Percentiles rank a stretch among this genome's conserved stretches.
phyloP scores from a whole-genome alignment of 2,113 vertebrate species.

The Struthio camelus region DNA sequence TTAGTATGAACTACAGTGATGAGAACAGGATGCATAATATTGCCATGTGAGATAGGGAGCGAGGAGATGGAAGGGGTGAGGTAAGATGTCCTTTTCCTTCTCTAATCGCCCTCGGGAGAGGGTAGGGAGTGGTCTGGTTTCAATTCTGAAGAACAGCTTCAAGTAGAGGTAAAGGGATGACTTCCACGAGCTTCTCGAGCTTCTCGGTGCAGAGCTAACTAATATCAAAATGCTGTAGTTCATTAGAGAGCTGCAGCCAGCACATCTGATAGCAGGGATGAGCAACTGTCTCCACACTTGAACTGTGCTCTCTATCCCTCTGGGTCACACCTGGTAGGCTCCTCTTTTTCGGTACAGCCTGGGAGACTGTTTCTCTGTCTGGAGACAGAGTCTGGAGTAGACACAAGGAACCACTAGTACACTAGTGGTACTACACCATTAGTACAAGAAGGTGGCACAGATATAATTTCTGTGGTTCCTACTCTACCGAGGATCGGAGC shows the following conservation, averaged over 20 bases:
- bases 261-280: neutral
- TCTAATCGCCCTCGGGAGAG: neutral
- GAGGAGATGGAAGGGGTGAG: conserved; percentile 9
- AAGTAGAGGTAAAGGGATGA: neutral
- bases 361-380: neutral
- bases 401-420: neutral
- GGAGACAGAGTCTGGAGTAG: neutral
- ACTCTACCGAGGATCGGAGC: neutral
- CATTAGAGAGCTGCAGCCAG: neutral
- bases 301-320: neutral
- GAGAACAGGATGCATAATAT: conserved; percentile 14
- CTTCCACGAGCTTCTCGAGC: neutral
- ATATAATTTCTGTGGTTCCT: neutral
- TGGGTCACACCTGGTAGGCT: neutral
- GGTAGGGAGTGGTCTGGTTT: neutral
- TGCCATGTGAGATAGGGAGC: neutral
- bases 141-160: neutral
- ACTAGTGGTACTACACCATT: no score
- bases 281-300: neutral
- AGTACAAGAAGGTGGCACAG: neutral
- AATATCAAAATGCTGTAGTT: neutral
- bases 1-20: neutral
- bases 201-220: neutral
- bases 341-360: neutral
- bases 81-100: neutral